These are phyloP conservation scores for Mormoops blainvillei DNA, from an alignment of 2,113 vertebrate genomes.

Conservation along the genomic window DNA sequence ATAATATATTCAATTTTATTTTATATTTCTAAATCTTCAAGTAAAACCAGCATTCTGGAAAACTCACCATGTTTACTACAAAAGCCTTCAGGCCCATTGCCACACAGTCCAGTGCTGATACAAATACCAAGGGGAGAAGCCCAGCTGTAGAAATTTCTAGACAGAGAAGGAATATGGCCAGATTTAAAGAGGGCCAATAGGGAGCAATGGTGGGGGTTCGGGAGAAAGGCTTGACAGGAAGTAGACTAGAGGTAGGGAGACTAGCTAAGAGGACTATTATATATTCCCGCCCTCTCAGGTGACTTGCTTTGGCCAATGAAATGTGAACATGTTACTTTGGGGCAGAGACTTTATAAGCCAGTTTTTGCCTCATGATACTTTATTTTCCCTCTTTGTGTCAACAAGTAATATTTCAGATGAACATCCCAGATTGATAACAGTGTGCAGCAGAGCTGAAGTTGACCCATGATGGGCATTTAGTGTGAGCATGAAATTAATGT, in stretches of 20 bases:
- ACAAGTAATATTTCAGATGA: background rate
- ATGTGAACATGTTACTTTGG: background rate
- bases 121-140: background rate
- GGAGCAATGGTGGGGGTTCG: background rate
- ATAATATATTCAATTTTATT: background rate
- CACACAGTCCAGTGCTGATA: background rate
- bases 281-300: background rate
- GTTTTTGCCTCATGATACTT: background rate
- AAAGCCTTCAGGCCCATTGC: background rate
- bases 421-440: background rate
- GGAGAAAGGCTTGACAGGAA: background rate
- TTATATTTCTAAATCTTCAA: constrained; percentile 1
- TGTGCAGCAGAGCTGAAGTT: background rate
- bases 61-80: background rate
- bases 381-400: background rate
- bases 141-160: background rate
- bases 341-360: background rate
- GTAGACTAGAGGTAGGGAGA: background rate
- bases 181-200: background rate
- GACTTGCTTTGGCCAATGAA: constrained; percentile 10
- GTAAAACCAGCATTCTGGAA: background rate
- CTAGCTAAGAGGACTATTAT: background rate
- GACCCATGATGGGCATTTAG: background rate
- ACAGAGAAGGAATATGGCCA: background rate
- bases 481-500: background rate